Percentiles rank a stretch among this genome's conserved stretches.
Conservation (phyloP, 2,113 vertebrate genomes). For the Rhea americana region DNA sequence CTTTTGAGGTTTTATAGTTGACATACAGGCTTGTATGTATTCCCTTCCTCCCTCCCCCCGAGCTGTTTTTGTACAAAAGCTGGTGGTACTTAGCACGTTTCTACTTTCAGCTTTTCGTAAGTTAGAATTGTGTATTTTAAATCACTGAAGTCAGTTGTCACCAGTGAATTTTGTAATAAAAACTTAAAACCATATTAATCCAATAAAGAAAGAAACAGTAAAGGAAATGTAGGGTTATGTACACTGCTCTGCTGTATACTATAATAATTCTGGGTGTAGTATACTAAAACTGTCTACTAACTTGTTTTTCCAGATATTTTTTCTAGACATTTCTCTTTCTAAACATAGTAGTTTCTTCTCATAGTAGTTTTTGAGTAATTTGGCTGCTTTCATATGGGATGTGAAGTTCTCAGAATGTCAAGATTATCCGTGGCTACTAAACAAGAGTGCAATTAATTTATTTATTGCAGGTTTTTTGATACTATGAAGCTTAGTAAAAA, state of each 20-base stretch:
- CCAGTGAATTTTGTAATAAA: neutral
- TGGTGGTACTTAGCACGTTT: neutral
- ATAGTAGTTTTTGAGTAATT: neutral
- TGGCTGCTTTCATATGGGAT: constrained; percentile 24
- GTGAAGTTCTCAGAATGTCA: constrained; percentile 53
- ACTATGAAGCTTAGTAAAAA: constrained; percentile 38
- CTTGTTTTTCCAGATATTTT: neutral
- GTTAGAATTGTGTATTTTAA: neutral
- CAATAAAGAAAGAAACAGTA: neutral
- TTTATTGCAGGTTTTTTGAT: constrained; percentile 5
- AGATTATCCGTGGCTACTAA: constrained; percentile 54
- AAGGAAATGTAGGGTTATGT: neutral
- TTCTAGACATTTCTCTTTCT: neutral
- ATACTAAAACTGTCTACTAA: neutral
- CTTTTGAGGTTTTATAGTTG: neutral
- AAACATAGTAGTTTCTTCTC: neutral
- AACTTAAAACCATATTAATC: neutral
- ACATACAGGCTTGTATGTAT: neutral
- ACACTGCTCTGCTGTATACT: neutral
- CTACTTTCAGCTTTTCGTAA: neutral
- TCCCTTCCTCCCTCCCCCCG: neutral
- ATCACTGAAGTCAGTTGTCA: neutral
- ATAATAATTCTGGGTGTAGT: neutral
- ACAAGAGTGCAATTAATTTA: constrained; percentile 21
- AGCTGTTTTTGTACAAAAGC: neutral